Percentiles rank a stretch among this genome's conserved stretches.
These are phyloP conservation scores for Pituophis catenifer DNA, from an alignment of 2,113 vertebrate species.

Conservation along the genomic window DNA sequence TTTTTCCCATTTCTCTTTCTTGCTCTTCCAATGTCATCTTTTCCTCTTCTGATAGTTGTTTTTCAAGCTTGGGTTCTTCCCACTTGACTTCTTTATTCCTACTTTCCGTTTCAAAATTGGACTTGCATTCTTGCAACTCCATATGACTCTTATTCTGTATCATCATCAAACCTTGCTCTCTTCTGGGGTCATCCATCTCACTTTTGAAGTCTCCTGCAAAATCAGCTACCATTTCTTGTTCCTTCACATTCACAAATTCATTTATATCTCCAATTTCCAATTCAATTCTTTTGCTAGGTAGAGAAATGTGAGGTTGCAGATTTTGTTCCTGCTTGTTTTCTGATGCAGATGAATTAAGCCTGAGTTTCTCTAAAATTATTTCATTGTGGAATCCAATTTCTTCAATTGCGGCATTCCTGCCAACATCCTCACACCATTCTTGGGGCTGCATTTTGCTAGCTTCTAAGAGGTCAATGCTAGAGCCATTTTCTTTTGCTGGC, in stretches of 20 bases:
- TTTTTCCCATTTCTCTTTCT: background rate
- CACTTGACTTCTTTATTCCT: slow-evolving; percentile 16
- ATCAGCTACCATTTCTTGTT: background rate
- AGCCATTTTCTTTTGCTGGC: slow-evolving; percentile 26
- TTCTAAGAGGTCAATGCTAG: background rate
- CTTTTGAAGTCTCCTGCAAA: background rate
- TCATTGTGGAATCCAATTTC: slow-evolving; percentile 2
- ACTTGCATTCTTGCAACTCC: slow-evolving; percentile 6
- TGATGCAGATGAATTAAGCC: slow-evolving; percentile 30
- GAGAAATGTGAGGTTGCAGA: background rate
- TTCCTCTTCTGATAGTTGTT: slow-evolving; percentile 20
- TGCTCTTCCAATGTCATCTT: slow-evolving; percentile 17
- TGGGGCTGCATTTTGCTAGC: slow-evolving; percentile 10
- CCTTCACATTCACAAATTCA: slow-evolving; percentile 5
- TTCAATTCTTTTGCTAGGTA: slow-evolving; percentile 41
- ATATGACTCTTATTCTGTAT: slow-evolving; percentile 13
- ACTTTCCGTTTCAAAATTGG: slow-evolving; percentile 2
- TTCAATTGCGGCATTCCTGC: background rate
- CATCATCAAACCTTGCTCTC: slow-evolving; percentile 7
- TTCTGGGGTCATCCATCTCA: slow-evolving; percentile 26
- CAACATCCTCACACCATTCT: slow-evolving; percentile 23
- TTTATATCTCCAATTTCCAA: slow-evolving; percentile 18
- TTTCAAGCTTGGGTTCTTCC: slow-evolving; percentile 5
- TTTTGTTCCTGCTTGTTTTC: slow-evolving; percentile 20
- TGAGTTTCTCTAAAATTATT: slow-evolving; percentile 22